Conservation (phyloP, 2,113 vertebrate species). For the Addax nasomaculatus region DNA sequence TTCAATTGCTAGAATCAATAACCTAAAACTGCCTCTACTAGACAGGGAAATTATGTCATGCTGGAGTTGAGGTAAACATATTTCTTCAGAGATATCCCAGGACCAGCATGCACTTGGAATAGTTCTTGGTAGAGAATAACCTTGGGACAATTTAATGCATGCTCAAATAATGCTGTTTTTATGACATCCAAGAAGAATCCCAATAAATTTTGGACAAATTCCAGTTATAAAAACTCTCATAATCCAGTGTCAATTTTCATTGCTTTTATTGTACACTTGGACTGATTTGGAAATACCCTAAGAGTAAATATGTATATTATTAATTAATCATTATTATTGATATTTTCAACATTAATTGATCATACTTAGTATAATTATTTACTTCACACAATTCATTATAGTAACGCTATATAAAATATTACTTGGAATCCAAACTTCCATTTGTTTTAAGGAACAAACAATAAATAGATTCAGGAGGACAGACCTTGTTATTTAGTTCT, state of each 20-base stretch:
- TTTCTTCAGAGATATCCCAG: background rate
- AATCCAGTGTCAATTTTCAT: background rate
- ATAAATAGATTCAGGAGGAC: background rate
- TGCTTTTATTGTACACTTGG: background rate
- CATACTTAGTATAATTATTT: background rate
- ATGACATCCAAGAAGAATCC: background rate
- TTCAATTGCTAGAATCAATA: slow-evolving; percentile 47
- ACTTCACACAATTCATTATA: background rate
- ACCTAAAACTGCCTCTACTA: background rate
- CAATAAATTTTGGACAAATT: background rate
- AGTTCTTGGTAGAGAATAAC: background rate
- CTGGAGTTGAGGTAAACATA: background rate
- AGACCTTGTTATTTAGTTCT: background rate
- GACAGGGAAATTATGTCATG: background rate
- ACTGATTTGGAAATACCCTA: background rate
- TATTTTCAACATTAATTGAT: background rate
- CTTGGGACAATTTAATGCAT: background rate
- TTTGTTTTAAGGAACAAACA: background rate
- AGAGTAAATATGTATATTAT: background rate
- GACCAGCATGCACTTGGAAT: background rate
- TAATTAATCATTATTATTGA: background rate
- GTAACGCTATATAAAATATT: background rate
- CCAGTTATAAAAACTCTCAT: background rate
- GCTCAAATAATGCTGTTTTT: background rate
- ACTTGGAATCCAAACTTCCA: background rate